Conservation (phyloP, 2,113 vertebrate species). For the Noturus placidus region DNA sequence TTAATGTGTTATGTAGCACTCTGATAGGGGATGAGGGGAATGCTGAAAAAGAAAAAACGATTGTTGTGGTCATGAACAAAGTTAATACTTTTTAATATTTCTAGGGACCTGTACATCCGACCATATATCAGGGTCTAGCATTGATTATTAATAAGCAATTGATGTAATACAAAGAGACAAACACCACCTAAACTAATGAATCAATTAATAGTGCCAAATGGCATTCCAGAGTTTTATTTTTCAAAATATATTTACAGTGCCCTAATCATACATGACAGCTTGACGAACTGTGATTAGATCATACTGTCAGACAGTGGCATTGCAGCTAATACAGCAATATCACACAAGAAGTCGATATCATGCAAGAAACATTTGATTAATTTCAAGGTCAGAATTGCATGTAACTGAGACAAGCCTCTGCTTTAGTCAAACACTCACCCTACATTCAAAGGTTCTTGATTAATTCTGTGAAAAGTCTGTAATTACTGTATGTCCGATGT, state of each 20-base stretch:
- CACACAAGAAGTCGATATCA: neutral
- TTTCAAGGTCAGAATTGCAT: neutral
- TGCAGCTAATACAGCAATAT: neutral
- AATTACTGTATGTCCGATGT: neutral
- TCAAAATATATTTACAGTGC: neutral
- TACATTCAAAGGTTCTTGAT: neutral
- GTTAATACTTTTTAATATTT: neutral
- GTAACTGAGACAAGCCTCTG: neutral
- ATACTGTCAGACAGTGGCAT: neutral
- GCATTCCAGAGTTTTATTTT: neutral
- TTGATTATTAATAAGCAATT: neutral
- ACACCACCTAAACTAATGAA: neutral
- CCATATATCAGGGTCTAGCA: neutral
- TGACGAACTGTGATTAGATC: neutral
- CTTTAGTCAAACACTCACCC: neutral
- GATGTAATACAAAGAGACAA: neutral
- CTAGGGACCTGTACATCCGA: neutral
- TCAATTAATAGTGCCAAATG: neutral
- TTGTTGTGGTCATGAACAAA: neutral
- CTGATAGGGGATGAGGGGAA: constrained; percentile 49
- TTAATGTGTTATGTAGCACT: constrained; percentile 73
- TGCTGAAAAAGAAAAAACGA: constrained; percentile 55
- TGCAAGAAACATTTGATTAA: neutral
- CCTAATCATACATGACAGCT: neutral
- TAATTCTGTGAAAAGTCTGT: neutral